phyloP scores from a whole-genome alignment of 2,888 invertebrate genomes.

The Protodeltote pygarga region DNA sequence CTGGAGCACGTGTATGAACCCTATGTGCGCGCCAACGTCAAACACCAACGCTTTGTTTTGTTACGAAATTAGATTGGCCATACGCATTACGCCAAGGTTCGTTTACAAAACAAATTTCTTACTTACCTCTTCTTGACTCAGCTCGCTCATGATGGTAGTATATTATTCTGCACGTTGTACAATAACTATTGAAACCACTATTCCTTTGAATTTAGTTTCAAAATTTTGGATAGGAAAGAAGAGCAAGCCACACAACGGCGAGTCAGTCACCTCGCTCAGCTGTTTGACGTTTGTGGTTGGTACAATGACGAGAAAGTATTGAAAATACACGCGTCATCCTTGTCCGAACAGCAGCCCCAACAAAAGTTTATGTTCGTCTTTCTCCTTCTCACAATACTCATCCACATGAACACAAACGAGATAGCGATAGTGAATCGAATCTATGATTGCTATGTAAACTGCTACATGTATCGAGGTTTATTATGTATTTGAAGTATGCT shows the following conservation, averaged over 20 bases:
- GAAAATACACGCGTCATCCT: conserved; percentile 86
- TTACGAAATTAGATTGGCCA: conserved; percentile 86
- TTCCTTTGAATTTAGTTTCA: conserved; percentile 66
- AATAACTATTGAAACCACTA: conserved; percentile 60
- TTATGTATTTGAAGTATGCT: conserved; percentile 3
- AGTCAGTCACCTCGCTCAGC: conserved; percentile 86
- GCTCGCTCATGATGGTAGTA: conserved; percentile 90
- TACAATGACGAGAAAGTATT: conserved; percentile 82
- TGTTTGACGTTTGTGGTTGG: conserved; percentile 81
- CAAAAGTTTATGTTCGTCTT: conserved; percentile 21
- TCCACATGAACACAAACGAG: conserved; percentile 14
- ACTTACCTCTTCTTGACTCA: conserved; percentile 96
- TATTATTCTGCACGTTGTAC: conserved; percentile 56
- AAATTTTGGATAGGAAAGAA: conserved; percentile 69
- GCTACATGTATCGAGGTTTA: conserved; percentile 1
- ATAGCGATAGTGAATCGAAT: conserved; percentile 7
- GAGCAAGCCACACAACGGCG: conserved; percentile 81
- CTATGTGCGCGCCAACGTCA: conserved; percentile 63
- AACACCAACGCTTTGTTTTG: conserved; percentile 84
- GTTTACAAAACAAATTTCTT: conserved; percentile 73
- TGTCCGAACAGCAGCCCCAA: conserved; percentile 43
- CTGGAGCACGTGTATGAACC: conserved; percentile 66
- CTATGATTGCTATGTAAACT: conserved; percentile 4
- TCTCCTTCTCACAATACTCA: conserved; percentile 21
- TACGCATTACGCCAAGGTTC: conserved; percentile 78